These are phyloP conservation scores for Linepithema humile DNA, from an alignment of 1,140 invertebrate genomes.

Conservation along the genomic window DNA sequence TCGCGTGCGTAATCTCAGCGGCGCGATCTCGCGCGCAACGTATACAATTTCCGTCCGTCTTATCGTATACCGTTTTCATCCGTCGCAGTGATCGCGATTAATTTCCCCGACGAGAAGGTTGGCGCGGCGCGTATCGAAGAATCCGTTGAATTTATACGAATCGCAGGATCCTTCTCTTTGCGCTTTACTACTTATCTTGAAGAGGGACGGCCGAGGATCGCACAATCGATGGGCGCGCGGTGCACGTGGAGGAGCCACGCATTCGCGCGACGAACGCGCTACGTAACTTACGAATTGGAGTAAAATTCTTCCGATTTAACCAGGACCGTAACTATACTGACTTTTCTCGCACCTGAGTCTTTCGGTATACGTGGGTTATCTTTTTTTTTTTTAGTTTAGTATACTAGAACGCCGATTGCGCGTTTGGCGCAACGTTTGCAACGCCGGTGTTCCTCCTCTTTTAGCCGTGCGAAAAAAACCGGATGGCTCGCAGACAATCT, in stretches of 20 bases:
- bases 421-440: slow-evolving; percentile 20
- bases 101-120: slow-evolving; percentile 36
- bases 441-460: slow-evolving; percentile 20
- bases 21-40: slow-evolving; percentile 28
- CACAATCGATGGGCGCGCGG: slow-evolving; percentile 59
- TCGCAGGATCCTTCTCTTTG: background rate
- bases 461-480: background rate
- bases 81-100: slow-evolving; percentile 22
- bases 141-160: background rate
- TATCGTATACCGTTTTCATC: slow-evolving; percentile 41
- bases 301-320: slow-evolving; percentile 70
- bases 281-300: slow-evolving; percentile 50
- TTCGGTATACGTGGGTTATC: slow-evolving; percentile 83
- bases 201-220: slow-evolving; percentile 33
- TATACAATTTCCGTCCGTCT: slow-evolving; percentile 34
- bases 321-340: slow-evolving; percentile 75
- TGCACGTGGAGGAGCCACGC: slow-evolving; percentile 52
- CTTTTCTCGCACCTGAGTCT: slow-evolving; percentile 82
- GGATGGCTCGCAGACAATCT: background rate
- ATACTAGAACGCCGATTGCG: slow-evolving; percentile 79
- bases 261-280: slow-evolving; percentile 22
- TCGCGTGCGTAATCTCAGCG: slow-evolving; percentile 30
- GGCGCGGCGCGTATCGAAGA: background rate
- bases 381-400: slow-evolving; percentile 78
- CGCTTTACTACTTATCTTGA: background rate